Percentiles rank a stretch among this genome's conserved stretches.
Evolutionary conservation across 2,888 invertebrate species (phyloP).

Genomic region (Mantis religiosa): DNA sequence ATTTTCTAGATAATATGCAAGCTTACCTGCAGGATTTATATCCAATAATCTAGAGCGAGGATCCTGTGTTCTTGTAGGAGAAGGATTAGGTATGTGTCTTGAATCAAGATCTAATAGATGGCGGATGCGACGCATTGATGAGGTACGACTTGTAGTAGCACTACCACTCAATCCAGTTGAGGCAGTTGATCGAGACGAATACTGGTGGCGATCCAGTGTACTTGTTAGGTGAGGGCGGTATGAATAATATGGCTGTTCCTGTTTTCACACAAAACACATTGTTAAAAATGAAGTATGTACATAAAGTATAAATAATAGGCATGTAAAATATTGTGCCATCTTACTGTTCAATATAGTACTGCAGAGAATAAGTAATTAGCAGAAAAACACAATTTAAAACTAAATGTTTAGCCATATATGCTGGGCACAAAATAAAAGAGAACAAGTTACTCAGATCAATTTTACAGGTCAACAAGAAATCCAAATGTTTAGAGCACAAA

Average conservation of each 20-base stretch:
- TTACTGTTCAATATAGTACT: too few relatives aligned
- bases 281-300: neutral
- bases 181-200: constrained; percentile 42
- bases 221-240: constrained; percentile 65
- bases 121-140: constrained; percentile 75
- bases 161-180: constrained; percentile 39
- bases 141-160: constrained; percentile 49
- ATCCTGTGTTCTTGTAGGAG: constrained; percentile 46
- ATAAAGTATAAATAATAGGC: neutral
- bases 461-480: too few relatives aligned
- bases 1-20: neutral
- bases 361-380: too few relatives aligned
- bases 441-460: too few relatives aligned
- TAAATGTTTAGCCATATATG: too few relatives aligned
- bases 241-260: constrained; percentile 27
- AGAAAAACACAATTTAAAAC: too few relatives aligned
- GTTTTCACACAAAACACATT: neutral
- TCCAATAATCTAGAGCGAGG: constrained; percentile 71
- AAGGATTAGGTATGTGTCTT: constrained; percentile 37
- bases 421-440: too few relatives aligned
- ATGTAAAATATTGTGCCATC: too few relatives aligned
- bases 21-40: constrained; percentile 79
- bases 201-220: constrained; percentile 63
- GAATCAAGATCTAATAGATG: constrained; percentile 71
- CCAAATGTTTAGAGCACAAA: too few relatives aligned